Evolutionary conservation across 2,113 vertebrate genomes (phyloP), one percentile per base, ranked within the genome.

Genomic region (Lota lota): DNA sequence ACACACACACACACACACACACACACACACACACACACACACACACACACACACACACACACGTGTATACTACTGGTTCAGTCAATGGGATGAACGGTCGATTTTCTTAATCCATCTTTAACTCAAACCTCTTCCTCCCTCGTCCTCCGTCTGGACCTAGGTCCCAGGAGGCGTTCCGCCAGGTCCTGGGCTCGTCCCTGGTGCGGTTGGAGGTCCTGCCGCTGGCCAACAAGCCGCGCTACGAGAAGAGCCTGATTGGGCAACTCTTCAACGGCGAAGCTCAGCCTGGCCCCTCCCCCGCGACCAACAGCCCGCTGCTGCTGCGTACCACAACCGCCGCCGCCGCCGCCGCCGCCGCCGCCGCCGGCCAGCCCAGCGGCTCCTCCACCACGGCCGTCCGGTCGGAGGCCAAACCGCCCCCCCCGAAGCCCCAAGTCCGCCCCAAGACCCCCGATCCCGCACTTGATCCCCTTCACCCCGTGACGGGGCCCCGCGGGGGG

Each of bases 141-240:
- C 21, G 14, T 15, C 1, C 11, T 11, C 22, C 22, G 12, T 24
- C 22, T 24, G 20, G 20, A 22, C 81, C 84, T 72, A 99, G 97
- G 84, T 94, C 97, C 22, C 96, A 98, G 78, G 96, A 97, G 16
- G 87, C 96, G 11, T 99, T 99, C 73, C 93, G 94, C 2, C 94
- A 96, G 78, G 95, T 95, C 10, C 95, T 98, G 95, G 85, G 77
- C 56, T 87, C 89, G 3, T 74, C 88, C 0, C 67, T 56, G 0
- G 88, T 98, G 2, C 47, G 80, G 3, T 89, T 97, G 40, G 92
- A 93, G 63, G 90, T 96, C 40, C 86, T 99, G 64, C 92, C 94
- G 22, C 67, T 86, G 0, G 85, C 61, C 79, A 91, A 91, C 81
- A 94, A 93, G 76, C 90, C 92, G 0, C 91, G 90, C 16, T 98